Conservation (phyloP, 2,113 vertebrate species). For the Herpailurus yagouaroundi region DNA sequence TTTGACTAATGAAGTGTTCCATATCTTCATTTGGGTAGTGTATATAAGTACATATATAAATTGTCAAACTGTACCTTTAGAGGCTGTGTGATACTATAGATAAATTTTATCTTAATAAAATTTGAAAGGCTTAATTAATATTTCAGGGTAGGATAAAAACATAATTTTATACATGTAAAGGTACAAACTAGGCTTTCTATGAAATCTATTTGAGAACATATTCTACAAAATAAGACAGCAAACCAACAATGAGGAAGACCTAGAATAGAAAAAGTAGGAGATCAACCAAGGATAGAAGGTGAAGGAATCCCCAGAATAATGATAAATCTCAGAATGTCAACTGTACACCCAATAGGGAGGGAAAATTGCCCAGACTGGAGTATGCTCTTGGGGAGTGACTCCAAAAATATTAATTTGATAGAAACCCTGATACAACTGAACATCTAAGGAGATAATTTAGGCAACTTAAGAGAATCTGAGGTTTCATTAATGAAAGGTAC, state of each 20-base stretch:
- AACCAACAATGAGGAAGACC: not conserved
- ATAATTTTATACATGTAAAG: not conserved
- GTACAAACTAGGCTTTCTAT: not conserved
- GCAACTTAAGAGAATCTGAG: not conserved
- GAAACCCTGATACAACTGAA: not conserved
- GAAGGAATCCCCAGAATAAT: not conserved
- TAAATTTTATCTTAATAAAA: slow-evolving; percentile 15
- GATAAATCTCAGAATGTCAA: not conserved
- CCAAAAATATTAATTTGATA: not conserved
- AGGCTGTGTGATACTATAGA: not conserved
- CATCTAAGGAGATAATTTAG: not conserved
- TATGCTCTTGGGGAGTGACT: not conserved
- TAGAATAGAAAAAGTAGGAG: not conserved
- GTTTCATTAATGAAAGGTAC: not conserved
- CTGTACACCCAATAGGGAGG: not conserved
- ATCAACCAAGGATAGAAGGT: not conserved
- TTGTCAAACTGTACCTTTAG: not conserved
- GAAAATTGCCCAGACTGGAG: not conserved
- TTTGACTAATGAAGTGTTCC: not conserved
- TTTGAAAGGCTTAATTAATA: not conserved
- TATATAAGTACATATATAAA: not conserved
- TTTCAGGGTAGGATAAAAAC: not conserved
- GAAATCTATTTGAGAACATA: not conserved
- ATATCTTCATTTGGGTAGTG: not conserved
- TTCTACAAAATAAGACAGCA: not conserved